These are phyloP conservation scores for Pluvianellus socialis DNA, from an alignment of 2,113 vertebrate genomes.

Conservation along the genomic window DNA sequence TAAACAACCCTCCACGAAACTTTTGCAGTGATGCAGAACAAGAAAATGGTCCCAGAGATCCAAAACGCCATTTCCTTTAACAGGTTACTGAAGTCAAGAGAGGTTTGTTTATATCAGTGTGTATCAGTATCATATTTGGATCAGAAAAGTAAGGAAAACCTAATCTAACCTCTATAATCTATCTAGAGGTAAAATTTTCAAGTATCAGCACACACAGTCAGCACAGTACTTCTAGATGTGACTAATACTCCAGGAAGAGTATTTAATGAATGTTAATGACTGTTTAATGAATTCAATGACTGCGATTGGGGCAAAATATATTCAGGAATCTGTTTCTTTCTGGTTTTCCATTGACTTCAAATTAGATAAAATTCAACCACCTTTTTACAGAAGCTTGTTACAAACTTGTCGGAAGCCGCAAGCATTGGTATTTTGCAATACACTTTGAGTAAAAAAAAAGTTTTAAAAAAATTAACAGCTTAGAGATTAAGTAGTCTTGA, in stretches of 20 bases:
- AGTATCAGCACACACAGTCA: neutral
- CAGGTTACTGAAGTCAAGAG: neutral
- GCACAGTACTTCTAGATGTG: neutral
- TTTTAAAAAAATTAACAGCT: neutral
- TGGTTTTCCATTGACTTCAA: too few species aligned
- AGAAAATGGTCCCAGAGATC: neutral
- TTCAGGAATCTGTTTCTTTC: neutral
- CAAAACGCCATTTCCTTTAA: neutral
- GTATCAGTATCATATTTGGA: too few species aligned
- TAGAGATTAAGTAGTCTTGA: neutral
- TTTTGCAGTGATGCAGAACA: neutral
- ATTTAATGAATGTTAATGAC: neutral
- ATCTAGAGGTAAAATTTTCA: neutral
- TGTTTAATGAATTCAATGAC: neutral
- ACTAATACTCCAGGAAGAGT: neutral
- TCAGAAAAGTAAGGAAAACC: neutral
- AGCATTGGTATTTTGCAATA: neutral
- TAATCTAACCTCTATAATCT: neutral
- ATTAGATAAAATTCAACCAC: too few species aligned
- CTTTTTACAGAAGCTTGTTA: neutral
- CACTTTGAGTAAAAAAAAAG: neutral
- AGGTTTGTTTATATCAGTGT: accelerated
- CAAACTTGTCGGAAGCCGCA: neutral
- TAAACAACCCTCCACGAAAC: neutral
- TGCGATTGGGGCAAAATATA: neutral